phyloP scores from a whole-genome alignment of 2,888 invertebrate species.

The Epirrita christyi region DNA sequence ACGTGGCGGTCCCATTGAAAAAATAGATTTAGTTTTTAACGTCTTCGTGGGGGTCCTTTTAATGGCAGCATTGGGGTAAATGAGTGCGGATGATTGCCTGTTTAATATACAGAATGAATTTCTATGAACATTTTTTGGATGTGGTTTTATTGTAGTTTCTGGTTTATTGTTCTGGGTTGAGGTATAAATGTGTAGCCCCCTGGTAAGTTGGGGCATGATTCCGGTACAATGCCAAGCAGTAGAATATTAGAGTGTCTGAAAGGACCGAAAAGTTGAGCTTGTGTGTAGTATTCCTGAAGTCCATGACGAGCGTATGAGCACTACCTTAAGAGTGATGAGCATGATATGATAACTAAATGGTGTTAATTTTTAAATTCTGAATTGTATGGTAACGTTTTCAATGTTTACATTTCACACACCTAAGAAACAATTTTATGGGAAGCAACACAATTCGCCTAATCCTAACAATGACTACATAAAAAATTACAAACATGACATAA shows the following conservation, averaged over 20 bases:
- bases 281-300: too few relatives aligned
- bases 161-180: conserved; percentile 19
- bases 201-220: not conserved
- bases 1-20: conserved; percentile 69
- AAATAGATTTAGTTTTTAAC: conserved; percentile 65
- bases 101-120: conserved; percentile 45
- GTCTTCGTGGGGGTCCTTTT: conserved; percentile 56
- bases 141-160: conserved; percentile 41
- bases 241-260: not conserved
- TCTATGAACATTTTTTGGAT: conserved; percentile 38
- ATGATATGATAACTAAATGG: too few relatives aligned
- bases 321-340: too few relatives aligned
- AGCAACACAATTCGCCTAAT: conserved; percentile 48
- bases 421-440: conserved; percentile 52
- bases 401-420: conserved; percentile 31
- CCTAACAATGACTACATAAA: conserved; percentile 55
- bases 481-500: conserved; percentile 71
- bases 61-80: conserved; percentile 46
- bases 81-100: conserved; percentile 53
- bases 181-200: conserved; percentile 6
- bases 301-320: too few relatives aligned
- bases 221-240: not conserved
- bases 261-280: not conserved
- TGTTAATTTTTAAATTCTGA: not conserved
- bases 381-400: not conserved